phyloP scores from a whole-genome alignment of 2,113 vertebrate genomes.

The Fulmarus glacialis region DNA sequence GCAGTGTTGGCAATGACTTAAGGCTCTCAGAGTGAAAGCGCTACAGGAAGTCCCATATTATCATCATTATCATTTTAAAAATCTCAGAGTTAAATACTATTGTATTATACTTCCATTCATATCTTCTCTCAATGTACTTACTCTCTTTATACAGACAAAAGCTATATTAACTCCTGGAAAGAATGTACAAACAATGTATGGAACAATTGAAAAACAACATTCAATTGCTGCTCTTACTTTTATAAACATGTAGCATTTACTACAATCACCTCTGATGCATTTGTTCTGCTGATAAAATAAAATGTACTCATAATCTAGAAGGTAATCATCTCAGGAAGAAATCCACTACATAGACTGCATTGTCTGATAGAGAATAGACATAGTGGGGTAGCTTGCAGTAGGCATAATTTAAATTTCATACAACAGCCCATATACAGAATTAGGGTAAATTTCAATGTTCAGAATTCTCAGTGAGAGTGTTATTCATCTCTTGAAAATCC shows the following conservation, averaged over 20 bases:
- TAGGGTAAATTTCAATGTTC: conserved; percentile 25
- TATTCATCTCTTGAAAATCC: conserved; percentile 46
- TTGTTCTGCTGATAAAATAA: conserved; percentile 56
- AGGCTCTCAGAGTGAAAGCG: neutral
- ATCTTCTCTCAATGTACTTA: neutral
- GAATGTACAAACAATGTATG: neutral
- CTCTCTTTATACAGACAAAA: neutral
- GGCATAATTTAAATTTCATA: conserved; percentile 59
- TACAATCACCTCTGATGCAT: conserved; percentile 49
- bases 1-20: neutral
- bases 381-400: neutral
- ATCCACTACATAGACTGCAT: neutral
- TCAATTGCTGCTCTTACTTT: conserved; percentile 23
- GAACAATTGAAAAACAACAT: neutral
- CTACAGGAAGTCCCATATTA: neutral
- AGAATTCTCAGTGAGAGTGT: neutral
- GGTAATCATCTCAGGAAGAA: conserved; percentile 53
- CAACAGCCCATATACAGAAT: conserved; percentile 14
- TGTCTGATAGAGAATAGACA: conserved; percentile 34
- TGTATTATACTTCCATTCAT: neutral
- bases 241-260: conserved; percentile 1
- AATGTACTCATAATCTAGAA: conserved; percentile 38
- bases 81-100: neutral
- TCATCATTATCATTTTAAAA: neutral
- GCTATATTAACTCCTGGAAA: neutral